Percentiles rank a stretch among this genome's conserved stretches.
Conservation (phyloP, 2,113 vertebrate species). For the Rhinopomastus cyanomelas region DNA sequence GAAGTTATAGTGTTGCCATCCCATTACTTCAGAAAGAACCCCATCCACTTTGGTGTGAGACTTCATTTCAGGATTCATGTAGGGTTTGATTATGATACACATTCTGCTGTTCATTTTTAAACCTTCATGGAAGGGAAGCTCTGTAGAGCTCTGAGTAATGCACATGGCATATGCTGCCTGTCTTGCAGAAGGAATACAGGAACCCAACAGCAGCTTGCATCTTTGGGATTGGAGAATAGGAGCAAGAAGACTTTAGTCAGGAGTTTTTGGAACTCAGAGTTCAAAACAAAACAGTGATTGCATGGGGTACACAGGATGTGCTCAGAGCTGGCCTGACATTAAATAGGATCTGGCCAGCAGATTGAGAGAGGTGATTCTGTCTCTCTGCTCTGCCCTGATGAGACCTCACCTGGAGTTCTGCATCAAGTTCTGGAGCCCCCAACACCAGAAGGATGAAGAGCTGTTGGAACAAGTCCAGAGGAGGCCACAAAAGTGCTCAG, state of each 20-base stretch:
- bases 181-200: conserved; percentile 4
- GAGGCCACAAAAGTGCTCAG: too few relatives aligned
- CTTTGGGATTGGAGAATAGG: background rate
- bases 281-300: background rate
- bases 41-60: background rate
- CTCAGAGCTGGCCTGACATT: background rate
- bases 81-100: background rate
- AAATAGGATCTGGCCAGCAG: background rate
- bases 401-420: too few relatives aligned
- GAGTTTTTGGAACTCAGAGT: background rate
- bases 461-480: too few relatives aligned
- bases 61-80: background rate
- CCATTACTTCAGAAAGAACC: background rate
- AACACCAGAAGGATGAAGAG: too few relatives aligned
- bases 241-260: background rate
- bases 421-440: too few relatives aligned
- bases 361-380: too few relatives aligned
- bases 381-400: too few relatives aligned
- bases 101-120: conserved; percentile 19
- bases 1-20: background rate
- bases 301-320: background rate
- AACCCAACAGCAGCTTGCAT: background rate
- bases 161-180: conserved; percentile 36
- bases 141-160: conserved; percentile 29
- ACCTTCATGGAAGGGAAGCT: background rate